A percentile compares a stretch with the other conserved stretches of the same genome.
phyloP scores from a whole-genome alignment of 1,140 invertebrate species.

The Lepidurus couesii region DNA sequence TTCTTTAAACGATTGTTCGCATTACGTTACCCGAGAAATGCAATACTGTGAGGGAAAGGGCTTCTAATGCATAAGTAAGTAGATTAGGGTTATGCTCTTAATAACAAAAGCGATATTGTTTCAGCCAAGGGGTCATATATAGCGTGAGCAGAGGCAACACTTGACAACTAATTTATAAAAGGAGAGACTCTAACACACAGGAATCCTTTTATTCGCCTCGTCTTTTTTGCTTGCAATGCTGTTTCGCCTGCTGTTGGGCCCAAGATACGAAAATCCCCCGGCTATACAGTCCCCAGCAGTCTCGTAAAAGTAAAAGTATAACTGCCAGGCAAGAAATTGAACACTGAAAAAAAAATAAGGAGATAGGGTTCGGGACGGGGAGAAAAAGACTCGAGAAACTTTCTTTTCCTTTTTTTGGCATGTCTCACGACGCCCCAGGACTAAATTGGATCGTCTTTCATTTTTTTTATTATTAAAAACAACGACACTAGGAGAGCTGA shows the following conservation, averaged over 20 bases:
- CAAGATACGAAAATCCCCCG: background rate
- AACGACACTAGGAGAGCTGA: background rate
- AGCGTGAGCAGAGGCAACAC: background rate
- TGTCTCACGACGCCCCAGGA: background rate
- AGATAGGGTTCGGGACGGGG: background rate
- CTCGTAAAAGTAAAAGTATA: conserved; percentile 20
- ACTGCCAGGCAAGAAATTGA: conserved; percentile 21
- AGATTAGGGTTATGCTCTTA: background rate
- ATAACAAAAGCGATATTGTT: background rate
- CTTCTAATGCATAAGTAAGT: background rate
- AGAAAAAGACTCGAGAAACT: background rate
- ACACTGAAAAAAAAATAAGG: background rate
- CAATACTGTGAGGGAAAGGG: background rate
- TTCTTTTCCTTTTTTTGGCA: background rate
- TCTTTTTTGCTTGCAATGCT: background rate
- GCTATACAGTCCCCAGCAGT: conserved; percentile 9
- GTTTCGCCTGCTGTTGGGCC: conserved; percentile 12
- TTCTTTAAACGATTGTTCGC: too few species aligned
- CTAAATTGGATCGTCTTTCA: conserved; percentile 19
- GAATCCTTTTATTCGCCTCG: conserved; percentile 18
- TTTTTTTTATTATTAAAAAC: background rate
- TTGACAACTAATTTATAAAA: conserved; percentile 22
- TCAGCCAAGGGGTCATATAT: background rate
- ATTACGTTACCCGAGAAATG: too few species aligned
- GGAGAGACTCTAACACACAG: background rate